phyloP scores from a whole-genome alignment of 2,797 vertebrate genomes.

The Typhlichthys eigenmanni region DNA sequence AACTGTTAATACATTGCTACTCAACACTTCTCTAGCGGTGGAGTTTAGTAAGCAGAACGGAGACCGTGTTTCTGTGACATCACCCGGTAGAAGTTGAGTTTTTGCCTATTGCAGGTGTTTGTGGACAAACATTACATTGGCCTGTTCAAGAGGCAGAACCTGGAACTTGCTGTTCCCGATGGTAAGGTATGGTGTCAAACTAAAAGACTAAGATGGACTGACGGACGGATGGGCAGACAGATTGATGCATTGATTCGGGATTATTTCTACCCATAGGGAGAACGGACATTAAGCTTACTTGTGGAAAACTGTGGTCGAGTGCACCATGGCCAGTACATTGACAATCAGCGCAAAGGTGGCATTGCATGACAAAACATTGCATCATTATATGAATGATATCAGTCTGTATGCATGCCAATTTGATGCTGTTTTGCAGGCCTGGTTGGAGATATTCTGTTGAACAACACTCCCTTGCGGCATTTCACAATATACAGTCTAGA shows the following conservation, averaged over 20 bases:
- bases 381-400: conserved; percentile 10
- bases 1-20: no score
- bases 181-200: conserved; percentile 79
- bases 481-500: conserved; percentile 94
- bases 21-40: no score
- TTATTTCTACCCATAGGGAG: conserved; percentile 72
- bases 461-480: conserved; percentile 83
- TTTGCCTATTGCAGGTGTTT: conserved; percentile 83
- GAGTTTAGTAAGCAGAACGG: no score
- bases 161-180: conserved; percentile 82
- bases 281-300: conserved; percentile 83
- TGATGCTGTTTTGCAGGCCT: conserved; percentile 81
- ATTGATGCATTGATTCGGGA: neutral
- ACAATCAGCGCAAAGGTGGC: conserved; percentile 91
- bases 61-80: neutral
- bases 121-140: conserved; percentile 86
- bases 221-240: no score
- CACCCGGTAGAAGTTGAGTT: conserved; percentile 1
- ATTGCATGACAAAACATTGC: conserved; percentile 31
- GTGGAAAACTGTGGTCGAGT: conserved; percentile 93
- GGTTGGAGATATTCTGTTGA: conserved; percentile 89
- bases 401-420: conserved; percentile 15
- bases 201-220: neutral
- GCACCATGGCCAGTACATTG: conserved; percentile 82
- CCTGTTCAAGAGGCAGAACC: conserved; percentile 80